Base-by-base conservation (phyloP, 2,888 invertebrate species). In the Mesochorus sp. region DNA sequence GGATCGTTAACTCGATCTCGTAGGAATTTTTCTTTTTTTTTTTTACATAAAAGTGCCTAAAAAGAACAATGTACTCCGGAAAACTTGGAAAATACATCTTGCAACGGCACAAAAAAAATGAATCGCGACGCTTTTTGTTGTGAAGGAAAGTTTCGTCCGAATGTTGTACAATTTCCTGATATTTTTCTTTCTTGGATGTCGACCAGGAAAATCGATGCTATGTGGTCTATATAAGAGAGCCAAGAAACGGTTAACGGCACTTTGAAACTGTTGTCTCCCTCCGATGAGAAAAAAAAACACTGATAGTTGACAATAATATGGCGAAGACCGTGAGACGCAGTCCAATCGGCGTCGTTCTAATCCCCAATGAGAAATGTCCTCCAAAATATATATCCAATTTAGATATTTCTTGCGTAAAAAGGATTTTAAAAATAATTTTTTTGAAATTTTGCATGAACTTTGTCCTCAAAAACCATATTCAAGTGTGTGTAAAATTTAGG, bases 1-100 rank as follows among this genome's bases (percentile, higher is more conserved):
- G 21, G 28, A 57, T 47, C 68, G 28, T 21, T 28, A 37, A 68
- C 17, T 47, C 53, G n/a, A n/a, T 19, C n/a, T 67, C 47, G 14
- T 51, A 19, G 3, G 12, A 44, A 62, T 28, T 8, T 51, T 39
- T 66, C 14, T n/a, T n/a, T n/a, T n/a, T n/a, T n/a, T n/a, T n/a
- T n/a, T n/a, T n/a, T n/a, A n/a, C n/a, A n/a, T n/a, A n/a, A n/a
- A n/a, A n/a, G n/a, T n/a, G n/a, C n/a, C n/a, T n/a, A n/a, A n/a
- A n/a, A n/a, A n/a, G n/a, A n/a, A n/a, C n/a, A n/a, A n/a, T n/a
- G n/a, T n/a, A n/a, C n/a, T n/a, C n/a, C n/a, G n/a, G n/a, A n/a
- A n/a, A n/a, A n/a, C n/a, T n/a, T n/a, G n/a, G n/a, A n/a, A n/a
- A n/a, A n/a, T n/a, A n/a, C n/a, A n/a, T n/a, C n/a, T n/a, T n/a